Conservation (phyloP, 2,113 vertebrate genomes). For the Tursiops truncatus region DNA sequence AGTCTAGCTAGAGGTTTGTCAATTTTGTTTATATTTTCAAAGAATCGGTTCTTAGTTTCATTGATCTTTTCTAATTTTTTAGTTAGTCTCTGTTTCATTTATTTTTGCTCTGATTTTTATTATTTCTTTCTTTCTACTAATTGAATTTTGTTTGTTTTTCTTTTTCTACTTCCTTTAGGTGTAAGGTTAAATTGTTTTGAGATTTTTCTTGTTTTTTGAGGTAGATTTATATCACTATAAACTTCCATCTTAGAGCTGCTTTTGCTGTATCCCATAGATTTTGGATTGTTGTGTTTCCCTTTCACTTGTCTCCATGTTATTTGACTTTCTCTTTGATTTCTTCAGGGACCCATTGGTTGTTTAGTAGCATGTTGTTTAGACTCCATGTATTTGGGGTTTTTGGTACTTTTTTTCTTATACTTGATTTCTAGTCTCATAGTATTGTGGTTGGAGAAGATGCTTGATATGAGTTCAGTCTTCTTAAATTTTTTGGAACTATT, state of each 20-base stretch:
- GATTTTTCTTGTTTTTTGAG: neutral
- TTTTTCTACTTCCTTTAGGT: neutral
- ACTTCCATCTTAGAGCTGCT: neutral
- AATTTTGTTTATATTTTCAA: neutral
- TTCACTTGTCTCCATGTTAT: neutral
- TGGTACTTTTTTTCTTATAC: neutral
- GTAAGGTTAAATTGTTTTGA: neutral
- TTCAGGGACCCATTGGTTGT: neutral
- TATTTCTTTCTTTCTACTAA: neutral
- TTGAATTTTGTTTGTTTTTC: neutral
- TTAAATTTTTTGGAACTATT: neutral
- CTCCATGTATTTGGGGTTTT: neutral
- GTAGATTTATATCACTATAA: neutral
- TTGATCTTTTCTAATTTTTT: neutral
- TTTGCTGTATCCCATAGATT: neutral
- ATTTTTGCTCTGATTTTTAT: neutral
- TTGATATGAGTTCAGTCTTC: neutral
- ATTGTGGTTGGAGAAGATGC: neutral
- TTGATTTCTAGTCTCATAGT: neutral
- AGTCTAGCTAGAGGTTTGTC: neutral
- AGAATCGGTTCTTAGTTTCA: neutral
- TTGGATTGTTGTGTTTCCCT: neutral
- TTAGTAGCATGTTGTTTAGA: neutral
- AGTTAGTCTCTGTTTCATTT: neutral
- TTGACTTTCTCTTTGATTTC: neutral